Base-by-base conservation (phyloP, 2,113 vertebrate species). In the Clinocottus analis region DNA sequence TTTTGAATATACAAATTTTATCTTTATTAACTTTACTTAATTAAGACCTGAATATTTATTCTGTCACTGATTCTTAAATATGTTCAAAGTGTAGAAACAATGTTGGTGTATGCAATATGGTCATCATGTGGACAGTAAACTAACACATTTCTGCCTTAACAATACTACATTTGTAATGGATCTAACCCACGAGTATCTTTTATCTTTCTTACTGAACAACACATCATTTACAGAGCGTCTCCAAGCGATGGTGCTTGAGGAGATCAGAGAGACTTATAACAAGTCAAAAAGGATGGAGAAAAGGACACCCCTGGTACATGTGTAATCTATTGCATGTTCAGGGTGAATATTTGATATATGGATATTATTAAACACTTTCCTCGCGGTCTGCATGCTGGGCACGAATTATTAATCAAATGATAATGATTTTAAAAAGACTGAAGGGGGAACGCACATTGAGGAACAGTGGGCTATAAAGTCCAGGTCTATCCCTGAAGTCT, bases 391-490 rank as follows among this genome's bases (percentile, higher is more conserved):
- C 29, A 51, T 23, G 47, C 45, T 33, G 65, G 13, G 45, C 27
- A 49, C 11, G 0, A 68, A 68, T 68, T 33, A 51, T 51, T n/a
- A 51, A 68, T 51, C 29, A 51, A 51, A 68, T 51, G 45, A n/a
- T 68, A 51, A 66, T 23, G 45, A n/a, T 51, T 51, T 51, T 16
- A n/a, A 67, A 51, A 67, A 9, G 45, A 51, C 45, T 51, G 47
- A 51, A 65, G 45, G 35, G 77, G 33, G 56, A 25, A 27, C 29
- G 6, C 23, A 69, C 82, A 85, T 63, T 79, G 19, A 31, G 39
- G 60, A 75, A 78, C 64, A 69, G 66, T 58, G 71, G 47, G 71
- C 53, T 62, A 37, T 74, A 73, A 85, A 83, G 37, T 75, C 43
- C 35, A 47, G 25, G 45, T 63, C 39, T 66, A 63, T 79, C 56